Evolutionary conservation across 2,888 invertebrate genomes (phyloP).

Genomic region (Leptopilina syphax): DNA sequence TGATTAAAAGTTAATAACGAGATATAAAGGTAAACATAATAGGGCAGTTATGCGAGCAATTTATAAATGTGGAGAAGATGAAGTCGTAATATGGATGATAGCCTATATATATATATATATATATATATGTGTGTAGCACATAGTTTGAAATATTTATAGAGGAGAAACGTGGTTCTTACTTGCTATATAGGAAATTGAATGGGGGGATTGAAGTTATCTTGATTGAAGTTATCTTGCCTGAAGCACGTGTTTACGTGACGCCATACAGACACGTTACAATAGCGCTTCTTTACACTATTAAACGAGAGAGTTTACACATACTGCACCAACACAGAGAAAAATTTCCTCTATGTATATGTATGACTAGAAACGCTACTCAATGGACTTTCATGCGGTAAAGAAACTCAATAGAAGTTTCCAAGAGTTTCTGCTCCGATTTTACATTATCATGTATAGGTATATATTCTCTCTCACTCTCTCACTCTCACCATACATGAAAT

Average conservation of each 20-base stretch:
- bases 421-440: slow-evolving; percentile 5
- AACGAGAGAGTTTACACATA: no score
- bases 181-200: slow-evolving; percentile 7
- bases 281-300: background rate
- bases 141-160: no score
- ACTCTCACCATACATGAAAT: background rate
- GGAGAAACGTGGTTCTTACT: background rate
- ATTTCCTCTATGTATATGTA: background rate
- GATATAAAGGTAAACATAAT: no score
- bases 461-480: background rate
- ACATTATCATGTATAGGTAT: background rate
- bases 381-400: slow-evolving; percentile 5
- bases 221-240: slow-evolving; percentile 32
- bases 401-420: slow-evolving; percentile 13
- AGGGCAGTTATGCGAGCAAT: no score
- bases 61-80: no score
- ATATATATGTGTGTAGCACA: no score
- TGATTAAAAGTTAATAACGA: no score
- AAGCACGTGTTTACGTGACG: slow-evolving; percentile 20
- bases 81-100: no score
- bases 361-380: background rate
- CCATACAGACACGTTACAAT: slow-evolving; percentile 13
- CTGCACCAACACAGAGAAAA: no score
- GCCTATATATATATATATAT: no score
- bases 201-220: slow-evolving; percentile 22